Conservation (phyloP, 37 sponge, comb jelly and placozoan genomes). For the Chondrilla cf. caribensis region DNA sequence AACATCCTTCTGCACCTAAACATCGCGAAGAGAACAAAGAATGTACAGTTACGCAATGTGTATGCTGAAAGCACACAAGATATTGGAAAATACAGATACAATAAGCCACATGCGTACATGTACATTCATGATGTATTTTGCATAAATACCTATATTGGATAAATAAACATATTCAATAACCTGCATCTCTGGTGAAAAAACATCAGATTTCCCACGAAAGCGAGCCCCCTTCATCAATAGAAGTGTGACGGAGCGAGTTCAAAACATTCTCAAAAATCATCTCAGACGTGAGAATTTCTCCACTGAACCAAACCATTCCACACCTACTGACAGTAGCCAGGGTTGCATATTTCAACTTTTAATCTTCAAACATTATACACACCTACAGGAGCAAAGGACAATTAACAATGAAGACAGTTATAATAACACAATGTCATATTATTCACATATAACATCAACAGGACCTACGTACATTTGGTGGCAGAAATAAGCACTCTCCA, state of each 20-base stretch:
- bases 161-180: background rate
- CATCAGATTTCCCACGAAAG: constrained; percentile 18
- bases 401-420: too few relatives aligned
- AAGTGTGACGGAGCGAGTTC: constrained; percentile 56
- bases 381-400: too few relatives aligned
- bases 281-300: constrained; percentile 88
- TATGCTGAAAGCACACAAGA: too few relatives aligned
- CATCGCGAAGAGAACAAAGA: background rate
- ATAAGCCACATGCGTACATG: background rate
- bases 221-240: constrained; percentile 83
- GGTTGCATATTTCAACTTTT: constrained; percentile 95
- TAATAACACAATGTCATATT: too few relatives aligned
- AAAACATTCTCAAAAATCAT: constrained; percentile 91
- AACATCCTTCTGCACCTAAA: constrained; percentile 76
- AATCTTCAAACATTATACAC: constrained; percentile 96
- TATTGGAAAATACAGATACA: constrained; percentile 5
- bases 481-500: too few relatives aligned
- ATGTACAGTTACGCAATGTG: too few relatives aligned
- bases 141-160: too few relatives aligned
- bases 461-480: too few relatives aligned
- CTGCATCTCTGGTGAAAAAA: constrained; percentile 69
- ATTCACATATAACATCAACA: too few relatives aligned
- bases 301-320: constrained; percentile 99
- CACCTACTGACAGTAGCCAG: constrained; percentile 97
- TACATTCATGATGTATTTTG: background rate